These are phyloP conservation scores for Hozukius guyotensis DNA, from an alignment of 2,797 vertebrate genomes.

Conservation along the genomic window DNA sequence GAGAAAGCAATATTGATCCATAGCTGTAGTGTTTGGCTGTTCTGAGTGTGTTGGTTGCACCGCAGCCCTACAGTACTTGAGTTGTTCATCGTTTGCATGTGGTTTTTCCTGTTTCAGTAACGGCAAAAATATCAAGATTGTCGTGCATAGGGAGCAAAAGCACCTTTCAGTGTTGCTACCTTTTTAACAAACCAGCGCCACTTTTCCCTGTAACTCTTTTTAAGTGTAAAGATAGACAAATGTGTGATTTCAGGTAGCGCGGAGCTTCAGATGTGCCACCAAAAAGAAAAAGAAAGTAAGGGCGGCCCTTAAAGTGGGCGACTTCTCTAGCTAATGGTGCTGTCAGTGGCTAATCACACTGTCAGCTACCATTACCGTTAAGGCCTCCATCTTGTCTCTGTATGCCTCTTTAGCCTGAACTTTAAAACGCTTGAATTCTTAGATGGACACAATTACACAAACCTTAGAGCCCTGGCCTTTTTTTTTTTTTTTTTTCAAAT, in stretches of 20 bases:
- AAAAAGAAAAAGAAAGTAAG: slow-evolving; percentile 49
- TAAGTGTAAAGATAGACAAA: slow-evolving; percentile 28
- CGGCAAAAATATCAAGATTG: slow-evolving; percentile 18
- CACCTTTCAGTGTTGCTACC: background rate
- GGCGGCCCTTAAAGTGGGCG: slow-evolving; percentile 58
- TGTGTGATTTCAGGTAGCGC: slow-evolving; percentile 53
- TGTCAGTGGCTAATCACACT: slow-evolving; percentile 83
- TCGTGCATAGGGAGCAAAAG: background rate
- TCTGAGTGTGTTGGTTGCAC: slow-evolving; percentile 38
- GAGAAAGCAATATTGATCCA: slow-evolving; percentile 73
- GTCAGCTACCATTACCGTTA: slow-evolving; percentile 80
- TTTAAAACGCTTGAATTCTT: slow-evolving; percentile 70
- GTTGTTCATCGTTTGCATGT: slow-evolving; percentile 36
- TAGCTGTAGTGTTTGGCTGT: slow-evolving; percentile 45
- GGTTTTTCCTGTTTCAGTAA: slow-evolving; percentile 34
- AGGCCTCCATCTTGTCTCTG: slow-evolving; percentile 69
- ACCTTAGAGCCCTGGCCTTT: background rate
- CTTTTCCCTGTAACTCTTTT: background rate
- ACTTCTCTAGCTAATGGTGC: slow-evolving; percentile 71
- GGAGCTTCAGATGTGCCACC: slow-evolving; percentile 46
- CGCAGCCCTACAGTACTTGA: slow-evolving; percentile 22
- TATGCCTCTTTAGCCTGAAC: slow-evolving; percentile 52
- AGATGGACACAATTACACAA: slow-evolving; percentile 65
- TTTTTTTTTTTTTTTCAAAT: background rate
- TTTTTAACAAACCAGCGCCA: background rate